phyloP scores from a whole-genome alignment of 2,797 vertebrate genomes.

The Coracias cyanogaster region DNA sequence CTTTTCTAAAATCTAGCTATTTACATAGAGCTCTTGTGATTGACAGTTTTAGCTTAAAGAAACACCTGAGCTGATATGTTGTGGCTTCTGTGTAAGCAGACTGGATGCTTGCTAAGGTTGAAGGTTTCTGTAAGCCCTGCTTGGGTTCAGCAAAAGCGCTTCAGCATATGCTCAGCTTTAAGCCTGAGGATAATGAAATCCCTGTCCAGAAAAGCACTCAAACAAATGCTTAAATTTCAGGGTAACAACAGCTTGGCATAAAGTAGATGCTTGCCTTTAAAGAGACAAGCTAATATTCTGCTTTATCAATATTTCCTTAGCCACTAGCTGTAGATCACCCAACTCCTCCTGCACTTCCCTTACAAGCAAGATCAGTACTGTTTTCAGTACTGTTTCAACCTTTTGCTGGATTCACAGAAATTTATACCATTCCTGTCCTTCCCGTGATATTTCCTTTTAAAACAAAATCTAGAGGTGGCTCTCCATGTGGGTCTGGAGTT shows the following conservation, averaged over 20 bases:
- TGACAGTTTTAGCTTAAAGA: background rate
- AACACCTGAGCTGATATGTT: background rate
- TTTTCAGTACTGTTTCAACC: rapidly evolving
- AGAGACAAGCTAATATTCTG: background rate
- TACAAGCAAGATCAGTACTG: rapidly evolving
- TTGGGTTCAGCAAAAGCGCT: background rate
- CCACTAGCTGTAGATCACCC: background rate
- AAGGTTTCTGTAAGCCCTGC: background rate
- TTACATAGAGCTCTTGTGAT: background rate
- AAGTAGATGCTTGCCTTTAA: background rate
- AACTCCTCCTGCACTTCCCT: background rate
- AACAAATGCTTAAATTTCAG: background rate
- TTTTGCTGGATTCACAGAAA: background rate
- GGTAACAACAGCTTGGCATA: background rate
- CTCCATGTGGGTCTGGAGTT: background rate
- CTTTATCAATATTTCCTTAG: background rate
- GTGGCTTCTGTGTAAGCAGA: background rate
- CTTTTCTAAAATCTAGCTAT: background rate
- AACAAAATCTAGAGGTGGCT: background rate
- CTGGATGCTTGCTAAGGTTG: background rate
- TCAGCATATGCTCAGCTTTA: background rate
- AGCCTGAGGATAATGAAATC: background rate
- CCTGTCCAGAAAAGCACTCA: background rate
- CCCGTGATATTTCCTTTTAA: background rate
- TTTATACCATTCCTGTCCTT: background rate